These are phyloP conservation scores for Melopsittacus undulatus DNA, from an alignment of 2,797 vertebrate species.

Conservation along the genomic window DNA sequence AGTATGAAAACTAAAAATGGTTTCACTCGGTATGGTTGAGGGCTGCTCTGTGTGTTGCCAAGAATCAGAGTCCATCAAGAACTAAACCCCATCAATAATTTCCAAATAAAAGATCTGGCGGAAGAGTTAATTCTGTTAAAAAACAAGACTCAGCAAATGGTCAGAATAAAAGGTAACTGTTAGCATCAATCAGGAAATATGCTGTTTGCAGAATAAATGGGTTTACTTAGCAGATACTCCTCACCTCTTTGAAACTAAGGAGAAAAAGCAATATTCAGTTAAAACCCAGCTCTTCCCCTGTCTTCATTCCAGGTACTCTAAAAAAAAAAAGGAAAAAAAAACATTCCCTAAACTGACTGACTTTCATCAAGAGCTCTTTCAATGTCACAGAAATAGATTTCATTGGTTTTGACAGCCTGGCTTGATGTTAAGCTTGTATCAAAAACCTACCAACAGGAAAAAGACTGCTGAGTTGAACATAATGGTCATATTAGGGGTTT, in stretches of 20 bases:
- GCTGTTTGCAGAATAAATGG: neutral
- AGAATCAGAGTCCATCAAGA: neutral
- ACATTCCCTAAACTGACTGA: constrained; percentile 2
- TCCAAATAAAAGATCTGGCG: neutral
- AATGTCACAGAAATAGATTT: constrained; percentile 60
- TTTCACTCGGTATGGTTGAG: neutral
- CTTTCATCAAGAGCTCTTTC: constrained; percentile 54
- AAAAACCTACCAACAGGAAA: constrained; percentile 52
- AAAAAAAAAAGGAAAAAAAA: neutral
- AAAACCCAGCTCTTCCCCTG: neutral
- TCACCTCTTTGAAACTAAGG: neutral
- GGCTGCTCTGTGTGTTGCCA: neutral
- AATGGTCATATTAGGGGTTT: constrained; percentile 44
- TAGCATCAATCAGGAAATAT: neutral
- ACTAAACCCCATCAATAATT: neutral
- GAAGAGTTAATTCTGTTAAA: neutral
- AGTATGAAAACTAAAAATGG: neutral
- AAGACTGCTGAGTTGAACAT: constrained; percentile 48
- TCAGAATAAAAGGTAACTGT: neutral
- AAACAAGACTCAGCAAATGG: neutral
- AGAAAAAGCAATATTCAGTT: neutral
- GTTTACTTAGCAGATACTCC: neutral
- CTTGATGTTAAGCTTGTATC: constrained; percentile 49
- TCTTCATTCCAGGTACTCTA: neutral
- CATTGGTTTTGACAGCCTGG: constrained; percentile 57